These are phyloP conservation scores for Sinella curviseta DNA, from an alignment of 1,140 invertebrate species.

Conservation along the genomic window DNA sequence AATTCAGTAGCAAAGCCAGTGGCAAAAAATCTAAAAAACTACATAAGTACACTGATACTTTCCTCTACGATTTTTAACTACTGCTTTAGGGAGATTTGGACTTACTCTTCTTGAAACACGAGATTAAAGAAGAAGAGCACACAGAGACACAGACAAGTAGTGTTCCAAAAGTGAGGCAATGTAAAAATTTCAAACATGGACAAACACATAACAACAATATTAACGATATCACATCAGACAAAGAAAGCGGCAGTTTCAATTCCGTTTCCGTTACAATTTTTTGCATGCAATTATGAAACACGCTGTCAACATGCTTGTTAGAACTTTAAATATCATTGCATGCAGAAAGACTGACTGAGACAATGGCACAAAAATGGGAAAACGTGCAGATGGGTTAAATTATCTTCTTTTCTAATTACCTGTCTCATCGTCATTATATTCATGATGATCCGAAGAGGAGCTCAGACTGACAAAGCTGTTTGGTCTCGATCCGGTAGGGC, in stretches of 20 bases:
- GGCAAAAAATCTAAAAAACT: too few species aligned
- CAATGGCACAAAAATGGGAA: neutral
- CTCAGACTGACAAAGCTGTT: conserved; percentile 44
- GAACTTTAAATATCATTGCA: neutral
- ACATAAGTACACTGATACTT: too few species aligned
- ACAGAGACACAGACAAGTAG: neutral
- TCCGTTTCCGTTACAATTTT: too few species aligned
- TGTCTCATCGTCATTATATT: conserved; percentile 40
- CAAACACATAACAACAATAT: too few species aligned
- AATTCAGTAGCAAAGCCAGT: too few species aligned
- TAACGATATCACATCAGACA: too few species aligned
- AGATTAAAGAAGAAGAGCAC: neutral
- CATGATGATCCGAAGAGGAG: conserved; percentile 46
- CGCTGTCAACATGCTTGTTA: too few species aligned
- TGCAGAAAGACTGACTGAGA: neutral
- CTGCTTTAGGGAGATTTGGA: too few species aligned
- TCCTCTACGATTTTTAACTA: neutral
- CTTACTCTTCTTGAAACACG: conserved; percentile 21
- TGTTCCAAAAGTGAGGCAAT: neutral
- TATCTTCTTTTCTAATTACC: conserved; percentile 24
- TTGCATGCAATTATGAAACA: too few species aligned
- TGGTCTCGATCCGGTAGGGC: conserved; percentile 45
- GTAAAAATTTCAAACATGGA: too few species aligned
- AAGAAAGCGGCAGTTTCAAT: too few species aligned
- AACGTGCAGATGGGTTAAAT: neutral